Base-by-base conservation (phyloP, 64 coral and sea anemone genomes). In the Dendronephthya gigantea region DNA sequence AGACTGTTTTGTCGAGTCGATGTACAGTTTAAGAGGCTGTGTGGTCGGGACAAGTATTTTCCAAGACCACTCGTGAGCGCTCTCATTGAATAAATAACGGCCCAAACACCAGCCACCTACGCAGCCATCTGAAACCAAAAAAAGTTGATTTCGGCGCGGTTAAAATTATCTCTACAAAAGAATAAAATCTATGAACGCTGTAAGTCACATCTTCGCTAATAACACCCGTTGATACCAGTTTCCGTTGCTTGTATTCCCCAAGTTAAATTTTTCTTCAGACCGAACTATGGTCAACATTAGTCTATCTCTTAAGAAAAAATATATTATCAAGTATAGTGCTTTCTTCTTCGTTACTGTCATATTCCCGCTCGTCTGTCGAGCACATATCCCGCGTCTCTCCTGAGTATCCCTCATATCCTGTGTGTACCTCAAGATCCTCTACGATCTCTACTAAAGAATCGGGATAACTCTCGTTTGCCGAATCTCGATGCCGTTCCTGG, bases 241-340 rank as follows among this genome's bases (percentile, higher is more conserved):
- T n/a, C n/a, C n/a, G n/a, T n/a, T n/a, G n/a, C n/a, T n/a, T n/a
- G n/a, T n/a, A n/a, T n/a, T n/a, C n/a, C n/a, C n/a, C n/a, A n/a
- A n/a, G n/a, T n/a, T n/a, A n/a, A n/a, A n/a, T n/a, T n/a, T n/a
- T n/a, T n/a, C n/a, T n/a, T n/a, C n/a, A n/a, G 41, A 45, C 41
- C 41, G 41, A 45, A 45, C 41, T 45, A 17, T 66, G 22, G 58
- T 66, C 22, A 5, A 79, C 19, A 3, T 34, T n/a, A n/a, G 9
- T 3, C 29, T 34, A 79, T 79, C 72, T 13, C 36, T 39, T 79
- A 9, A 79, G 72, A 79, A 79, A 79, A 79, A 79, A 79, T 79
- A 79, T 29, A 79, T 79, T 79, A 34, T 79, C 72, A 29, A 79
- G 72, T 17, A 79, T 33, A 79, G 72, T 28, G 17, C 72, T 79